Base-by-base conservation (phyloP, 2,113 vertebrate genomes). In the Pteronura brasiliensis region DNA sequence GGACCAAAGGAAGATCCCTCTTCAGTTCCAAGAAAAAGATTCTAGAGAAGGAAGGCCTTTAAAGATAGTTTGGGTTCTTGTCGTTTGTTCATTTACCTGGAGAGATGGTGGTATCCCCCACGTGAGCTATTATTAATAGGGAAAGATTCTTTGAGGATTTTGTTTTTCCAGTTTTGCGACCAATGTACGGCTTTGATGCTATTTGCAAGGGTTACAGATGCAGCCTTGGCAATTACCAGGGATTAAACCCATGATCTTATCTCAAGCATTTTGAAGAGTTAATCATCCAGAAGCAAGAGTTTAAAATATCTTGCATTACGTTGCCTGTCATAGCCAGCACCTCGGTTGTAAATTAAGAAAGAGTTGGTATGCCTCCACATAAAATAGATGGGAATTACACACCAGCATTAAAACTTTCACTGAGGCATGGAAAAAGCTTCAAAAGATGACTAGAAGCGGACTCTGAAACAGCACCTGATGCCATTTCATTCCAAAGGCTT, bases 171-270 rank as follows among this genome's bases (percentile, higher is more conserved):
- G 42, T 79, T 92, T 42, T 55, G 34, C 44, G 18, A 76, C n/a
- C 72, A 47, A 74, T 29, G 72, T 57, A 47, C 3, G 20, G 55
- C 39, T 97, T 83, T 87, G 63, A 57, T 42, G 67, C n/a, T 57
- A 57, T 87, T 36, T 57, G 55, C 52, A 77, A 87, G 67, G 52
- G 84, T 94, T 36, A 76, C 42, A 95, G 90, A 90, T 15, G 27
- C 42, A 4, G 34, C 29, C 80, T 77, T 59, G 67, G 72, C 87
- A 74, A 93, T 90, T 61, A 89, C 27, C 10, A 80, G 36, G 36
- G 49, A 95, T 92, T 94, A 89, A 88, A 87, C n/a, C 47, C 61
- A 65, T 21, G 57, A 92, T 97, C 96, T 94, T 90, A 94, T 84
- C 67, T 42, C 49, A 44, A 89, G 96, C 55, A 96, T 96, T 92